Base-by-base conservation (phyloP, 2,113 vertebrate genomes). In the Misgurnus mizolepis region DNA sequence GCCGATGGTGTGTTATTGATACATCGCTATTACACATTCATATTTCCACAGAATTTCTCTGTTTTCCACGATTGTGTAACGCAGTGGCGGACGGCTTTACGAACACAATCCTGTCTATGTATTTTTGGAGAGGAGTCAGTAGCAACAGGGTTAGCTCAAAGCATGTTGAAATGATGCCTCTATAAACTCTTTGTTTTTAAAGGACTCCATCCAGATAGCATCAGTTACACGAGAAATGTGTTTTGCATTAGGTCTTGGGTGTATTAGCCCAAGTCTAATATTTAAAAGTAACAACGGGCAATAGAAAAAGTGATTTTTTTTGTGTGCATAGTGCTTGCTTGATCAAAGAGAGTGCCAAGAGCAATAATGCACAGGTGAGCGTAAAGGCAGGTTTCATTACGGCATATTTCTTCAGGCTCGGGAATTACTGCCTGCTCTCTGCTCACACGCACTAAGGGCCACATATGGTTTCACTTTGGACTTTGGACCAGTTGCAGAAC, bases 391-490 rank as follows among this genome's bases (percentile, higher is more conserved):
- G 83, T 86, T 90, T 91, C 85, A 89, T 89, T 88, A 87, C 76
- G 79, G 75, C 78, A 86, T 88, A 87, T 87, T 80, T 77, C 76
- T 71, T 76, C 73, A 65, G 72, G 68, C 85, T 82, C 58, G 47
- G 73, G 65, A 85, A 71, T 60, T 69, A 56, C 76, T 67, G 85
- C 68, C 83, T 67, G 65, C 78, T 55, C 80, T 56, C 80, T 56
- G 53, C 85, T 84, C 88, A 84, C 84, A 84, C 79, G 60, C 79
- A 83, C 77, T 12, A 27, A 65, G 62, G 77, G 56, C 78, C 81
- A 91, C 89, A 91, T 88, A 71, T 89, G 87, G 82, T 90, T 90
- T 89, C 27, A 76, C 72, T 61, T 88, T 88, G 62, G 83, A 84
- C 76, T 83, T 76, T 65, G 68, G 72, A 80, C 84, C 87, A 88